Evolutionary conservation across 2,888 invertebrate genomes (phyloP), one percentile per base, ranked within the genome.

Genomic region (Hydraecia micacea): DNA sequence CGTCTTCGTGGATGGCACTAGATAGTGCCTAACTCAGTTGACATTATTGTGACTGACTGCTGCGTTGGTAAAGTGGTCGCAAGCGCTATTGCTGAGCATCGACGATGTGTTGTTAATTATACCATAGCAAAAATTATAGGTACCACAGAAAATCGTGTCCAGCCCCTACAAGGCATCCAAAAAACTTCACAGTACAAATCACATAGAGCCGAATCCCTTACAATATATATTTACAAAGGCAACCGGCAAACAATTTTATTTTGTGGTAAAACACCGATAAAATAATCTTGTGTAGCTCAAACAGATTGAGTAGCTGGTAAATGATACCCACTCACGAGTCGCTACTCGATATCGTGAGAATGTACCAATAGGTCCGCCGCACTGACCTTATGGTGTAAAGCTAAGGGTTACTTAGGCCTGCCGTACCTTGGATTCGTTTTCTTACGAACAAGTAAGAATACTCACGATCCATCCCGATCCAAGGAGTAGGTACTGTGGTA

Each of bases 271-370:
- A 78, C 79, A 73, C 39, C 79, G 71, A 73, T 75, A n/a, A 85
- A 80, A 84, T 87, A 86, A 85, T 87, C 84, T 83, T 75, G 75
- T 52, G 58, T 66, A 62, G 78, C 76, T 75, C 81, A 89, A 84
- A 88, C 81, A 89, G 79, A 75, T 84, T 83, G 79, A 86, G 84
- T 86, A 80, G 84, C 84, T 87, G 83, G 91, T 88, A 92, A 91
- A 86, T 87, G 91, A 92, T 91, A 92, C 83, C 88, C 89, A 87
- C 88, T 89, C 85, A 87, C n/a, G 84, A 82, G 65, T 72, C 75
- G 81, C 32, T 76, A 91, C 85, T 81, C 77, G 90, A 92, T 89
- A 90, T 88, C 91, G 90, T 92, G 92, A 86, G 92, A 92, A 91
- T 85, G 80, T 80, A 80, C 85, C 92, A 89, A 89, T 87, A 84